Conservation (phyloP, 2,888 invertebrate genomes). For the Toxonevra muliebris region DNA sequence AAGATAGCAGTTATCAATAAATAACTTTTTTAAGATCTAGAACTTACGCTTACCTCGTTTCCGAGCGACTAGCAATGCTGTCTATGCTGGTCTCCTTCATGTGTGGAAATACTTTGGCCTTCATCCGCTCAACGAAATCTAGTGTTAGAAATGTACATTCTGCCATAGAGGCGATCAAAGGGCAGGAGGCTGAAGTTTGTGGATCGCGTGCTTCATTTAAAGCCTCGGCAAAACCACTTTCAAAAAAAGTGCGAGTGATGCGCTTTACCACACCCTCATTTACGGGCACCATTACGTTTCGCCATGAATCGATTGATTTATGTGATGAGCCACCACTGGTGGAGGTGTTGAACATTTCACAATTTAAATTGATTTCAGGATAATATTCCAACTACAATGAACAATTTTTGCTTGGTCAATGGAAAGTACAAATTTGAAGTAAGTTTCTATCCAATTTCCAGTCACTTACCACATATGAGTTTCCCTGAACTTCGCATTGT, state of each 20-base stretch:
- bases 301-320: slow-evolving; percentile 59
- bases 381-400: slow-evolving; percentile 69
- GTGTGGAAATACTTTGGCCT: slow-evolving; percentile 71
- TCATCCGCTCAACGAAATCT: slow-evolving; percentile 68
- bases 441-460: background rate
- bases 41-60: slow-evolving; percentile 65
- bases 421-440: background rate
- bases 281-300: slow-evolving; percentile 70
- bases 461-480: slow-evolving; percentile 63
- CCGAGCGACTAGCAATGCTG: slow-evolving; percentile 65
- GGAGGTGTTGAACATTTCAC: slow-evolving; percentile 70
- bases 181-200: slow-evolving; percentile 55
- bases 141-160: slow-evolving; percentile 68
- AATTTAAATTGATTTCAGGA: slow-evolving; percentile 75
- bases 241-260: slow-evolving; percentile 78
- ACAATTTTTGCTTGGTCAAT: background rate
- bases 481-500: slow-evolving; percentile 63
- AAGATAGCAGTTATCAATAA: background rate
- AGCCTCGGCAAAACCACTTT: slow-evolving; percentile 78
- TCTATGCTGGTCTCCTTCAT: slow-evolving; percentile 63
- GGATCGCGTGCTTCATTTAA: slow-evolving; percentile 71
- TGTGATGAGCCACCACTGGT: slow-evolving; percentile 58
- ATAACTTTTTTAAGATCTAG: slow-evolving; percentile 34
- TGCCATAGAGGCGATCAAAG: slow-evolving; percentile 68
- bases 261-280: slow-evolving; percentile 79